Evolutionary conservation across 1,140 invertebrate genomes (phyloP).

Genomic region (Drosophila ogumai): DNA sequence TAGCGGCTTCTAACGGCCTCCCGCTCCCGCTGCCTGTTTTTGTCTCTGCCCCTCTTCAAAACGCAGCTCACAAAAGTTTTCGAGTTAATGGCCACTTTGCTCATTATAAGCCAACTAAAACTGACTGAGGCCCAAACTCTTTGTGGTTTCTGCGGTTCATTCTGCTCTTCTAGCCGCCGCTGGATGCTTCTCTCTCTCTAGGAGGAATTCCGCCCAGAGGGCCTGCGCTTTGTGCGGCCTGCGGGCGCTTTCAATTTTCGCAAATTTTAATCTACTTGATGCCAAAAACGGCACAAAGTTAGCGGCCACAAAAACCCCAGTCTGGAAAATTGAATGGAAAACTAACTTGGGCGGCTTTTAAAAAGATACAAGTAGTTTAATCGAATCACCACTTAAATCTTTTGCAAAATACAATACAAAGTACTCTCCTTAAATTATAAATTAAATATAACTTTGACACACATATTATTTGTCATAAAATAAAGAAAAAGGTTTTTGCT

Average conservation of each 20-base stretch:
- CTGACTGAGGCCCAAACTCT: conserved; percentile 66
- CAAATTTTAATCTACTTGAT: conserved; percentile 65
- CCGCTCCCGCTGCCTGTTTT: conserved; percentile 12
- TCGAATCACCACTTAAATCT: not conserved
- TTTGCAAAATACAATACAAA: not conserved
- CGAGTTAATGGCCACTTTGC: conserved; percentile 75
- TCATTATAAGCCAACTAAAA: conserved; percentile 79
- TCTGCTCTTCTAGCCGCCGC: conserved; percentile 24
- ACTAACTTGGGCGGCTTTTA: conserved; percentile 1
- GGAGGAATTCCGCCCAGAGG: conserved; percentile 4
- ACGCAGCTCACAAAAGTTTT: conserved; percentile 70
- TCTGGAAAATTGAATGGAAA: conserved; percentile 21
- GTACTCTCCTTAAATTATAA: not conserved
- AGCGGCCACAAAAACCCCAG: conserved; percentile 30
- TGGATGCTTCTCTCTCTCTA: conserved; percentile 15
- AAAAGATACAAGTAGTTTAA: not conserved
- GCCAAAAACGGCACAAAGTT: conserved; percentile 56
- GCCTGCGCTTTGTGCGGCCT: conserved; percentile 11
- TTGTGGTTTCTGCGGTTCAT: conserved; percentile 66
- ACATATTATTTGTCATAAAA: not conserved
- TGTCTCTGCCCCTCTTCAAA: conserved; percentile 46
- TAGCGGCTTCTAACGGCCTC: conserved; percentile 30
- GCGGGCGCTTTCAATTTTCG: conserved; percentile 66
- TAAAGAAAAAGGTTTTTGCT: not conserved
- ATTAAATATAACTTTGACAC: not conserved